Conservation (phyloP, 2,888 invertebrate genomes). For the Dinocampus coccinellae region DNA sequence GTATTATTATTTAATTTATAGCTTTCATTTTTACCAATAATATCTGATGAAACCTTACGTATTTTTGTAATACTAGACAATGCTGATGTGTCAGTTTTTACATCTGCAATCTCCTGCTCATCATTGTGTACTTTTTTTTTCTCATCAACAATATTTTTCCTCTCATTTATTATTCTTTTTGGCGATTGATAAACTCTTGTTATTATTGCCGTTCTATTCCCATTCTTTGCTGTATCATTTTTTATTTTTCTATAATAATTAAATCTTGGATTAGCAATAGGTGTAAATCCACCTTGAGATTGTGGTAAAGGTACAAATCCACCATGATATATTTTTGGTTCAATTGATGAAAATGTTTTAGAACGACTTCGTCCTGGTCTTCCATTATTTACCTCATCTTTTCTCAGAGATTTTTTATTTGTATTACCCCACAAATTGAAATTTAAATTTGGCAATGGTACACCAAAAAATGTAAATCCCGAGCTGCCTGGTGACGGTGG, state of each 20-base stretch:
- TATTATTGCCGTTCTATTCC: conserved; percentile 44
- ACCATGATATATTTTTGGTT: conserved; percentile 79
- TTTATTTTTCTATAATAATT: conserved; percentile 30
- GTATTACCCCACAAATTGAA: conserved; percentile 75
- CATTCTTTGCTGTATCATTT: conserved; percentile 41
- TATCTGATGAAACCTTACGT: conserved; percentile 31
- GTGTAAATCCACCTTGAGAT: conserved; percentile 80
- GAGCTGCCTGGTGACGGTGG: conserved; percentile 73
- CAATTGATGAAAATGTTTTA: conserved; percentile 69
- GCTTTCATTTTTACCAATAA: conserved; percentile 34
- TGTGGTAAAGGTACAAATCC: conserved; percentile 84
- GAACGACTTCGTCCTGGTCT: conserved; percentile 63
- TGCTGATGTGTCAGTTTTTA: conserved; percentile 38
- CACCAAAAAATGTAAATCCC: conserved; percentile 87
- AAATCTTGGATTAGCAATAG: conserved; percentile 72
- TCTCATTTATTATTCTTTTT: conserved; percentile 24
- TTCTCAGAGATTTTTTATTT: conserved; percentile 66
- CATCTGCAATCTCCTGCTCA: conserved; percentile 35
- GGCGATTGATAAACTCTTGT: conserved; percentile 40
- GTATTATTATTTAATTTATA: background rate
- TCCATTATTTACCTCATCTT: conserved; percentile 51
- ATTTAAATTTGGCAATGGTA: conserved; percentile 82
- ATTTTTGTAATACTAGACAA: conserved; percentile 34
- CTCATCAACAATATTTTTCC: background rate
- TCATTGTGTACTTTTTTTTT: background rate